Base-by-base conservation (phyloP, 2,113 vertebrate species). In the Rhinoderma darwinii region DNA sequence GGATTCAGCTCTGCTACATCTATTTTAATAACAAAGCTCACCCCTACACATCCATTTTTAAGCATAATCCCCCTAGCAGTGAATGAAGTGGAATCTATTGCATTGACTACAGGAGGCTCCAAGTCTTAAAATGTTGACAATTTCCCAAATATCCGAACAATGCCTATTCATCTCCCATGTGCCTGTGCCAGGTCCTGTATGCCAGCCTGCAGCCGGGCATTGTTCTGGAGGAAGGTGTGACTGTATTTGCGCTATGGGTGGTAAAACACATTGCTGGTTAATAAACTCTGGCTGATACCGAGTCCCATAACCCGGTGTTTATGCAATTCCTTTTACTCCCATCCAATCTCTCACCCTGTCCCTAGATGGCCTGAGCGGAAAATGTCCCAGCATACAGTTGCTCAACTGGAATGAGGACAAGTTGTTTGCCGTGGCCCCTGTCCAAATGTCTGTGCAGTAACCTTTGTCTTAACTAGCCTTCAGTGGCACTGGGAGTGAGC, bases 371-470 rank as follows among this genome's bases (percentile, higher is more conserved):
- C 92, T 92, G 89, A 90, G 89, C 90, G 90, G 92, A 91, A 92
- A 93, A 92, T 93, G 91, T 90, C 89, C 91, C 89, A 88, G 91
- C 92, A 92, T 91, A 91, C 92, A 94, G 91, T 94, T 94, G 93
- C 93, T 93, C 92, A 93, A 93, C 91, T 93, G 93, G 91, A 94
- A 94, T 93, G 93, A 93, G 92, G 91, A 93, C 93, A 94, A 93
- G 91, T 92, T 93, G 93, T 93, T 94, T 93, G 92, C 89, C 88
- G 87, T 94, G 93, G 92, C 92, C 91, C 86, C 41, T 84, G 90
- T 94, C 93, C 93, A 94, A 93, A 91, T 91, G 91, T 90, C 90
- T 92, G 91, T 89, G 89, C 92, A 90, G 92, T 92, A 93, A 94
- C 90, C 92, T 93, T 92, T 93, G 92, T 94, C 92, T 92, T 93